Evolutionary conservation across 2,113 vertebrate species (phyloP).

Genomic region (Alethe castanea): DNA sequence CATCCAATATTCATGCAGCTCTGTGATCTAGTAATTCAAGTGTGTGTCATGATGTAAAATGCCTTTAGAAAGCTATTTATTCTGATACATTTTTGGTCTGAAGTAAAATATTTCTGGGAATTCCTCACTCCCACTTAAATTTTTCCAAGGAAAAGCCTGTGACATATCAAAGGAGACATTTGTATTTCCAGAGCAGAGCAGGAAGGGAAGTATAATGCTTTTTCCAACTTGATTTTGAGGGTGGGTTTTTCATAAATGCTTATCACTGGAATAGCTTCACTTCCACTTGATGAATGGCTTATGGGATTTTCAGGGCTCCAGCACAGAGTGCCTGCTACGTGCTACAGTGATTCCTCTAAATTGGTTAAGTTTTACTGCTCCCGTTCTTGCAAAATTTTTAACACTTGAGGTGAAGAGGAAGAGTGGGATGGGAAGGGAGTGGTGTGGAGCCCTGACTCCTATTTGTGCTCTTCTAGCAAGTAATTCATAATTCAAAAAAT

Average conservation of each 20-base stretch:
- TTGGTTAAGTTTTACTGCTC: background rate
- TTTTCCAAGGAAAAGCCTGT: constrained; percentile 9
- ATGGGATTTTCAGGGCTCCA: background rate
- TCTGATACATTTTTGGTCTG: background rate
- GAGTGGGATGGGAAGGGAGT: background rate
- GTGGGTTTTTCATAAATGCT: background rate
- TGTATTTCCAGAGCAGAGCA: background rate
- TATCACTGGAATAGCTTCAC: background rate
- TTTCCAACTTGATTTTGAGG: background rate
- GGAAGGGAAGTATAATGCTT: background rate
- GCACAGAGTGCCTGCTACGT: background rate
- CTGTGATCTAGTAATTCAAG: background rate
- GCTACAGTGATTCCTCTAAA: background rate
- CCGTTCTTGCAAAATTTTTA: background rate
- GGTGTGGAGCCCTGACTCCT: background rate
- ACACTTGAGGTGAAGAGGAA: background rate
- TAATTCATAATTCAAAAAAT: background rate
- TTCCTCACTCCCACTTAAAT: background rate
- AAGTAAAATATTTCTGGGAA: constrained; percentile 10
- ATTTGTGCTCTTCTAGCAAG: background rate
- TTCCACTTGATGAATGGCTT: background rate
- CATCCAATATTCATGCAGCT: background rate
- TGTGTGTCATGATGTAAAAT: background rate
- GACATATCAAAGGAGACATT: background rate
- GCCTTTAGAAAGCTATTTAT: background rate